phyloP scores from a whole-genome alignment of 2,888 invertebrate genomes.

The Trichogramma dendrolimi region DNA sequence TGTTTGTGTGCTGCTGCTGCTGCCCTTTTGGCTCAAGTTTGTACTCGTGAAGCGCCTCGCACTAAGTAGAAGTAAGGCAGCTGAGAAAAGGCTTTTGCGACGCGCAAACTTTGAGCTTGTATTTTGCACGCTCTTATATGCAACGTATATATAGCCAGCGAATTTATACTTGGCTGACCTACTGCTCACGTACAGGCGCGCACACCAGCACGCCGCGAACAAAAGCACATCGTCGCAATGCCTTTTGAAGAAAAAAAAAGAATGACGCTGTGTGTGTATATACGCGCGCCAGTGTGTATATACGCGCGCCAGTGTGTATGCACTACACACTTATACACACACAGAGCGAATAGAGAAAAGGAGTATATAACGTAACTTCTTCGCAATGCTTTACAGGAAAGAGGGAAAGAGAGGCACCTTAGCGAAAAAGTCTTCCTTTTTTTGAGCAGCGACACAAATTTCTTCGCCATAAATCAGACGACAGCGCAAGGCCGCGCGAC shows the following conservation, averaged over 20 bases:
- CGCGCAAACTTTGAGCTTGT: conserved; percentile 9
- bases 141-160: neutral
- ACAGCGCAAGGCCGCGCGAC: no score
- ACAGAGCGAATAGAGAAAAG: no score
- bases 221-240: neutral
- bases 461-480: conserved; percentile 28
- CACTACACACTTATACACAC: no score
- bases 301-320: neutral
- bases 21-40: no score
- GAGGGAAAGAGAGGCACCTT: conserved; percentile 21
- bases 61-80: no score
- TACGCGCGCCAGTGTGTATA: neutral
- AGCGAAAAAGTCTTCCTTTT: conserved; percentile 29
- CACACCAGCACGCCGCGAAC: neutral
- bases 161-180: conserved; percentile 16
- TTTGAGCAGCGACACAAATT: conserved; percentile 6
- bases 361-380: conserved; percentile 16
- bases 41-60: no score
- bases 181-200: neutral
- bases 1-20: no score
- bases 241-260: neutral
- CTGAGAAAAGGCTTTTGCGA: no score
- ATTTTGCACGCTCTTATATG: neutral
- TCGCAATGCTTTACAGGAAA: conserved; percentile 16
- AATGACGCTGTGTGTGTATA: neutral